These are phyloP conservation scores for Petaurus breviceps DNA, from an alignment of 2,113 vertebrate species.

Conservation along the genomic window DNA sequence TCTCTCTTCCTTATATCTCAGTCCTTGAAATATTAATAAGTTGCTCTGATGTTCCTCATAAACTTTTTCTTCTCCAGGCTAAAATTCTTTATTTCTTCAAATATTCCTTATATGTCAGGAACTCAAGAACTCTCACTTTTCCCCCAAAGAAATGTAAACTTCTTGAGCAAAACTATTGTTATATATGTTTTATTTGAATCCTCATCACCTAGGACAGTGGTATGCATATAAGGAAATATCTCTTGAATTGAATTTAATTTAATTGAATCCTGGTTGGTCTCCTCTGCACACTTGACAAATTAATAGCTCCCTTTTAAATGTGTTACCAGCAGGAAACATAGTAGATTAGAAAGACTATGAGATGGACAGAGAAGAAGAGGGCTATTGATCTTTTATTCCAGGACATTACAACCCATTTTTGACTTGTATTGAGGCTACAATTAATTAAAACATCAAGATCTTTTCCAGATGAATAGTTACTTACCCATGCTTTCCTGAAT, in stretches of 20 bases:
- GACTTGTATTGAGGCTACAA: not conserved
- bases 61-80: not conserved
- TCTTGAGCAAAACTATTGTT: not conserved
- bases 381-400: not conserved
- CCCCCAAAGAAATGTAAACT: not conserved
- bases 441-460: not conserved
- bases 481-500: not conserved
- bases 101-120: not conserved
- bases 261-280: not conserved
- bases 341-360: not conserved
- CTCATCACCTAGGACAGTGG: not conserved
- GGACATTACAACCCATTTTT: not conserved
- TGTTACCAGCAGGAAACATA: not conserved
- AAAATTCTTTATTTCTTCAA: not conserved
- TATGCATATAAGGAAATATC: not conserved
- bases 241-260: not conserved
- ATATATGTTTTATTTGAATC: not conserved
- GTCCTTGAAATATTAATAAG: not conserved
- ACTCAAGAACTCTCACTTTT: not conserved
- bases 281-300: not conserved
- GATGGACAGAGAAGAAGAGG: not conserved
- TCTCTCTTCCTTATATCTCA: not conserved
- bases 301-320: not conserved
- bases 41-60: not conserved
- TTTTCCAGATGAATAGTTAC: not conserved